Evolutionary conservation across 1,140 invertebrate genomes (phyloP).

Genomic region (Maniola jurtina): DNA sequence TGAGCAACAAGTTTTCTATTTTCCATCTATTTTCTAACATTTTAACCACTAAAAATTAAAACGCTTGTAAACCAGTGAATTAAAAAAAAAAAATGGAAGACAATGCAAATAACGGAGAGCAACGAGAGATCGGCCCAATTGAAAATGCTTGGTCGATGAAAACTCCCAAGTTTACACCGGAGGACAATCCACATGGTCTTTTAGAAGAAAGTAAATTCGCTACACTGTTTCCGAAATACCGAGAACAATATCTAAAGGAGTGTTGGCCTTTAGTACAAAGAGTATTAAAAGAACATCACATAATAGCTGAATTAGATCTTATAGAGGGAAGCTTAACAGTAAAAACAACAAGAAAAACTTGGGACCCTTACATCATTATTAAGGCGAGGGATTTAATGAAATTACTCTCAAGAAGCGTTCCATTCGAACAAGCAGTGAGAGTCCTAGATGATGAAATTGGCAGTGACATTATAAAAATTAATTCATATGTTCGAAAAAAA

Average conservation of each 20-base stretch:
- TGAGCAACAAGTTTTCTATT: no score
- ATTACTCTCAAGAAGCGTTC: constrained; percentile 96
- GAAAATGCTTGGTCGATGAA: constrained; percentile 94
- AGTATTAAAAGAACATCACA: constrained; percentile 85
- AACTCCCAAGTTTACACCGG: constrained; percentile 92
- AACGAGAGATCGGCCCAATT: constrained; percentile 73
- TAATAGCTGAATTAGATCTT: constrained; percentile 96
- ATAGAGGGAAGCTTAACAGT: constrained; percentile 98
- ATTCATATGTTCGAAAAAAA: constrained; percentile 92
- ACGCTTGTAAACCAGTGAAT: no score
- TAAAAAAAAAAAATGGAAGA: constrained; percentile 35
- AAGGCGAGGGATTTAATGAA: constrained; percentile 98
- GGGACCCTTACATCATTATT: constrained; percentile 98
- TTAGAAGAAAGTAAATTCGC: constrained; percentile 86
- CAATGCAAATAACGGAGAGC: constrained; percentile 37
- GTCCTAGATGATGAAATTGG: constrained; percentile 94
- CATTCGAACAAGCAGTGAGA: constrained; percentile 94
- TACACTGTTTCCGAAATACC: constrained; percentile 88
- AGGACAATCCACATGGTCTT: constrained; percentile 93
- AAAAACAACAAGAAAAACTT: constrained; percentile 97
- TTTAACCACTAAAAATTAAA: no score
- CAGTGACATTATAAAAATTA: constrained; percentile 98
- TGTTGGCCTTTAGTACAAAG: constrained; percentile 97
- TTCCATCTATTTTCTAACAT: no score
- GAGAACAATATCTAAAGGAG: constrained; percentile 97